These are phyloP conservation scores for Standfussiana lucernea DNA, from an alignment of 2,888 invertebrate genomes.

Conservation along the genomic window DNA sequence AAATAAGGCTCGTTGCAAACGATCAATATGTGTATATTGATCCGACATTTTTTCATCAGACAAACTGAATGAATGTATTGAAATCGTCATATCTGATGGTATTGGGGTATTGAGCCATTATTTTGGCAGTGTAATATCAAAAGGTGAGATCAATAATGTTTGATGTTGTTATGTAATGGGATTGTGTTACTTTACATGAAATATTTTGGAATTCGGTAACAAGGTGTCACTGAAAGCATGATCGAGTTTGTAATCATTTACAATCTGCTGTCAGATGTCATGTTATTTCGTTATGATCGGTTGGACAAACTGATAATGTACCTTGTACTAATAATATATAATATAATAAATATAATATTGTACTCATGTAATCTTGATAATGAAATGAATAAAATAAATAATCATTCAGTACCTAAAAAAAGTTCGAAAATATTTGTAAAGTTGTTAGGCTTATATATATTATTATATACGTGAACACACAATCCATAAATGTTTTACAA, in stretches of 20 bases:
- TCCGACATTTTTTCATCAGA: conserved; percentile 38
- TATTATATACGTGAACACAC: no score
- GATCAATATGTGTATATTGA: conserved; percentile 35
- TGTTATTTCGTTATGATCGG: background rate
- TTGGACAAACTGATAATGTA: no score
- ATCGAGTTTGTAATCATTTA: background rate
- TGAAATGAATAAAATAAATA: no score
- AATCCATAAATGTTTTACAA: no score
- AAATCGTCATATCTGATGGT: conserved; percentile 47
- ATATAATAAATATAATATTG: no score
- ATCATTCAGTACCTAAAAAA: no score
- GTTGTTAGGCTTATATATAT: no score
- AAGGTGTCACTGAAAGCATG: background rate
- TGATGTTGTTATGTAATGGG: conserved; percentile 24
- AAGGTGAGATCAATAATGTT: conserved; percentile 41
- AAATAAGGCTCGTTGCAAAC: conserved; percentile 52
- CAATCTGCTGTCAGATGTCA: background rate
- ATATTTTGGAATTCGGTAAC: background rate
- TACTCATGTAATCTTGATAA: no score
- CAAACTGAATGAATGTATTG: conserved; percentile 29
- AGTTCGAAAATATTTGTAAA: no score
- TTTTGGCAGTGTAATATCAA: conserved; percentile 38
- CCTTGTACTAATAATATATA: no score
- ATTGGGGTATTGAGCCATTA: conserved; percentile 35
- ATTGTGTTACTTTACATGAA: conserved; percentile 6